These are phyloP conservation scores for Hyperoplus lanceolatus DNA, from an alignment of 2,797 vertebrate genomes.

Conservation along the genomic window DNA sequence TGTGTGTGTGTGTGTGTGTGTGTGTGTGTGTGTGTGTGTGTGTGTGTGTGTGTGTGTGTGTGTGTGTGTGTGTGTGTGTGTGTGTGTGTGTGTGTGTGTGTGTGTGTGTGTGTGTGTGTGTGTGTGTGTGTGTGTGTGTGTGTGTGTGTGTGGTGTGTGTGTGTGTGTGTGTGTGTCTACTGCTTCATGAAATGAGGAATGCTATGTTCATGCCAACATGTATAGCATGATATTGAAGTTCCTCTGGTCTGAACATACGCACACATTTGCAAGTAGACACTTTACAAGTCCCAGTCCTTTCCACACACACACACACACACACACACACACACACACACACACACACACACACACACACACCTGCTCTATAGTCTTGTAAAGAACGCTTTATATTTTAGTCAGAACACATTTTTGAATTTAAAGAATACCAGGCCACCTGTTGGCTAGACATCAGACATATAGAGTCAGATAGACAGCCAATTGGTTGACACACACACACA, in stretches of 20 bases:
- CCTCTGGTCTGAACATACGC: conserved; percentile 1
- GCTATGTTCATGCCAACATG: neutral
- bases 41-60: too few relatives aligned
- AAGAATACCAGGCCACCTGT: conserved; percentile 59
- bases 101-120: too few relatives aligned
- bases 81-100: too few relatives aligned
- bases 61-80: too few relatives aligned
- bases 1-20: too few relatives aligned
- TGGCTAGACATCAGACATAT: conserved; percentile 51
- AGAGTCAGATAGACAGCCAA: conserved; percentile 26
- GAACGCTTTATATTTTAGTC: neutral
- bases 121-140: too few relatives aligned
- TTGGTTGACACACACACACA: conserved; percentile 30
- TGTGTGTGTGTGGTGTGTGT: too few relatives aligned
- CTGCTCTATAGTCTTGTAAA: neutral
- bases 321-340: too few relatives aligned
- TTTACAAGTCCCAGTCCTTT: neutral
- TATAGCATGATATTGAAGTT: neutral
- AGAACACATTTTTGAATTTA: conserved; percentile 12
- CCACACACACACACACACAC: too few relatives aligned
- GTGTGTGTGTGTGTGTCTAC: neutral
- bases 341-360: too few relatives aligned
- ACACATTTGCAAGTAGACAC: conserved; percentile 1
- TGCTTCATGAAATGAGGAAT: neutral
- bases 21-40: too few relatives aligned